These are phyloP conservation scores for Corythornis vintsioides DNA, from an alignment of 2,113 vertebrate genomes.

Conservation along the genomic window DNA sequence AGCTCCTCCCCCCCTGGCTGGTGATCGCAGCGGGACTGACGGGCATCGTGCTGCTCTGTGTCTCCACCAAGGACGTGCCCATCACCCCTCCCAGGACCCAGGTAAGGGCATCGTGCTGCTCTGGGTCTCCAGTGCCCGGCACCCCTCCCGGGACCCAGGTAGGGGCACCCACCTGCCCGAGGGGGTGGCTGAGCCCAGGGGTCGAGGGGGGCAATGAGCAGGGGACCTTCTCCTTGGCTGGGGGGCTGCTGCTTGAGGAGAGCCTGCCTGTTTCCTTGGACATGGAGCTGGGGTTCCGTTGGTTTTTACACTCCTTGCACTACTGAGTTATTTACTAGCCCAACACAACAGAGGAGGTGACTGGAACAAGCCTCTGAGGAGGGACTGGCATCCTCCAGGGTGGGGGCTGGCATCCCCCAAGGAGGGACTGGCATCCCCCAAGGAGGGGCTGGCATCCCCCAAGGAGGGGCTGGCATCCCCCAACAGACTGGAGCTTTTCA, in stretches of 20 bases:
- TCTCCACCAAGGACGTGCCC: slow-evolving; percentile 64
- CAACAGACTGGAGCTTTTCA: not conserved
- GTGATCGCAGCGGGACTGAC: slow-evolving; percentile 50
- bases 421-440: too few species aligned
- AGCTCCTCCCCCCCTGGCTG: slow-evolving; percentile 69
- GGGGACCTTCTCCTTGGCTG: not conserved
- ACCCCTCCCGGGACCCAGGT: slow-evolving; percentile 31
- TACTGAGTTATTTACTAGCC: not conserved
- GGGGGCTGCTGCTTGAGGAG: not conserved
- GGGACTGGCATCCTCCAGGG: not conserved
- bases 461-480: not conserved
- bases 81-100: not conserved
- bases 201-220: not conserved
- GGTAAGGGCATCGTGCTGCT: slow-evolving; percentile 64
- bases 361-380: not conserved
- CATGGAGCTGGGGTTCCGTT: not conserved
- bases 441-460: not conserved
- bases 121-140: slow-evolving; percentile 38
- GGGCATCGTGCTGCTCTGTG: slow-evolving; percentile 56
- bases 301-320: not conserved
- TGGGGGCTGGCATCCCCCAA: not conserved
- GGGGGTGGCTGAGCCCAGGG: accelerated
- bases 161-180: not conserved
- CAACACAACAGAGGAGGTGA: not conserved
- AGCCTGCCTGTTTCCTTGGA: not conserved